Conservation (phyloP, 2,797 vertebrate genomes). For the Naso thynnoides region DNA sequence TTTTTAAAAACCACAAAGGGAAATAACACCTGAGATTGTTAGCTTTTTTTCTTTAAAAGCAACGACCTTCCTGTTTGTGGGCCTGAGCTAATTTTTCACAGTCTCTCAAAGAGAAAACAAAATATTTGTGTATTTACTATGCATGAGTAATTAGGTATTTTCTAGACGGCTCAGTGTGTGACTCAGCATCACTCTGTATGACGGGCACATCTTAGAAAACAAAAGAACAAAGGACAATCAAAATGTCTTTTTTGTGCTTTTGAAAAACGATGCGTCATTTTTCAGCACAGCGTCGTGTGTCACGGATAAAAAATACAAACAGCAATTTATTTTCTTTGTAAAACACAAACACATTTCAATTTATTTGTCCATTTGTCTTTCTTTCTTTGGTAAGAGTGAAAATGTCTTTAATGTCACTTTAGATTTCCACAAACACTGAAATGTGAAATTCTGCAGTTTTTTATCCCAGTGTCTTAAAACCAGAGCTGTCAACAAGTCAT, state of each 20-base stretch:
- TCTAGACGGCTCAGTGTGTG: slow-evolving; percentile 8
- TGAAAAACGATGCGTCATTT: slow-evolving; percentile 7
- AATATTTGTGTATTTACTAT: slow-evolving; percentile 16
- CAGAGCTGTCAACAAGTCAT: no score
- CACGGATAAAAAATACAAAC: not conserved
- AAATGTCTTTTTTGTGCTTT: slow-evolving; percentile 6
- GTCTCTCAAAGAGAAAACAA: slow-evolving; percentile 15
- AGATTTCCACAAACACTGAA: not conserved
- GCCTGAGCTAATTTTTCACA: slow-evolving; percentile 15
- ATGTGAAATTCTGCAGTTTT: not conserved
- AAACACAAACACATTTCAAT: not conserved
- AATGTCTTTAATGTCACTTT: not conserved
- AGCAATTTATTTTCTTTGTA: not conserved
- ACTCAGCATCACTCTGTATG: slow-evolving; percentile 28
- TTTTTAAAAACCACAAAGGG: slow-evolving; percentile 39
- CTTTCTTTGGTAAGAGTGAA: not conserved
- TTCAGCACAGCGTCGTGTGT: not conserved
- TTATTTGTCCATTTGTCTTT: not conserved
- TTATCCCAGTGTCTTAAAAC: no score
- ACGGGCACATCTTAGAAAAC: slow-evolving; percentile 14
- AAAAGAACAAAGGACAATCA: slow-evolving; percentile 11
- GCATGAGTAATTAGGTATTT: slow-evolving; percentile 34
- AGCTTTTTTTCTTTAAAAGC: slow-evolving; percentile 9
- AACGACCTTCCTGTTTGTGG: slow-evolving; percentile 13
- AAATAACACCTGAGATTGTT: slow-evolving; percentile 2